Base-by-base conservation (phyloP, 1,140 invertebrate species). In the Musca vetustissima region DNA sequence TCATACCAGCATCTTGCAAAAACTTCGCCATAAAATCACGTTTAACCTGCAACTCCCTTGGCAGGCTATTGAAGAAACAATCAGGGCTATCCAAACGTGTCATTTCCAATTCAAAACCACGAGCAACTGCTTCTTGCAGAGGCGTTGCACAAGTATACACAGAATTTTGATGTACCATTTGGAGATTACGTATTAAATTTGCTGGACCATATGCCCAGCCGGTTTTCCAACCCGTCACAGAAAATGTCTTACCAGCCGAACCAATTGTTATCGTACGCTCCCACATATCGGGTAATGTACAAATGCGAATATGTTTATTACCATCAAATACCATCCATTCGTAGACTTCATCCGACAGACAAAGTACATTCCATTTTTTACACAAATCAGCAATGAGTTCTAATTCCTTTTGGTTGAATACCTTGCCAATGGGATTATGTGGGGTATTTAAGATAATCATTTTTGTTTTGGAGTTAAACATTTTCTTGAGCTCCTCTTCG, bases 201-300 rank as follows among this genome's bases (percentile, higher is more conserved):
- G 88, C 86, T 1, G 95, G 94, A 3, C 93, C 95, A 82, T 98
- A 95, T 1, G 93, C 93, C 97, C 98, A 99, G n/a, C 97, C 97
- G 8, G 90, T 88, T 86, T 97, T 98, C 96, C 95, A 97, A 3
- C 98, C 98, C 6, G 98, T 99, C 4, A 96, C 94, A 73, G 94
- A 96, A 83, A 99, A 99, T 0, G 95, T 96, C 86, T 99, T 99
- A 0, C 98, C 98, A 0, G 96, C 97, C 57, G 96, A 98, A 0
- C 98, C 96, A 75, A 99, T 91, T 0, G 98, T 98, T 21, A 99
- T 91, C 0, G 98, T 99, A 66, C 97, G 87, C 69, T 99, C 95
- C 91, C 94, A 99, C 98, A 99, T 99, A 6, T 86, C 95, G 15
- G 97, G 96, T 11, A 99, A 80, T 0, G 94, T 92, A n/a, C 92